Conservation (phyloP, 2,888 invertebrate genomes). For the Elmis aenea region DNA sequence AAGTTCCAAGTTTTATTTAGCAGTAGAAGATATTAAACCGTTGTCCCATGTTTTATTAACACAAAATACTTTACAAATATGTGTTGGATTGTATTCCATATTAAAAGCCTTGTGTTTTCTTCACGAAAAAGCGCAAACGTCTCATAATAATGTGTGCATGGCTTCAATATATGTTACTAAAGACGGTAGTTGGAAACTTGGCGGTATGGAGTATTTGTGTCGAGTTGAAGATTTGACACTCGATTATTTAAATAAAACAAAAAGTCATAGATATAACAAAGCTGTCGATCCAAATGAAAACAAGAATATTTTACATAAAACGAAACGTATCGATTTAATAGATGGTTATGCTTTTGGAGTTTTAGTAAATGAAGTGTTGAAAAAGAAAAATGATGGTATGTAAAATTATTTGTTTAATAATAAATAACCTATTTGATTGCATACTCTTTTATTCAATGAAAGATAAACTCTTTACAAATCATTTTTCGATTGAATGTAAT, state of each 20-base stretch:
- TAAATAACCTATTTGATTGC: no score
- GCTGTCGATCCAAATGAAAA: conserved; percentile 69
- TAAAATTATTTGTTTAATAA: no score
- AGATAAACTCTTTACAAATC: no score
- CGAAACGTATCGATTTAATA: conserved; percentile 52
- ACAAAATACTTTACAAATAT: conserved; percentile 74
- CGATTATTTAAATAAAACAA: conserved; percentile 63
- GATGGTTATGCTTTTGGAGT: conserved; percentile 76
- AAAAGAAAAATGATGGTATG: conserved; percentile 54
- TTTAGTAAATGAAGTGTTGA: conserved; percentile 69
- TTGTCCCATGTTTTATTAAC: conserved; percentile 60
- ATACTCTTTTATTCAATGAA: no score
- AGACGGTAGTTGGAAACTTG: conserved; percentile 84
- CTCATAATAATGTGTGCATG: conserved; percentile 79
- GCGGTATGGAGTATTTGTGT: conserved; percentile 77
- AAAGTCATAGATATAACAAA: conserved; percentile 62
- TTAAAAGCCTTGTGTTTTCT: conserved; percentile 77
- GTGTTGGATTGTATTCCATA: conserved; percentile 77
- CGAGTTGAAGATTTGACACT: conserved; percentile 61
- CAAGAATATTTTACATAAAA: conserved; percentile 45
- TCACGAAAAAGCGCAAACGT: conserved; percentile 72
- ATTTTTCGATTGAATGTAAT: no score
- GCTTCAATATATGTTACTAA: conserved; percentile 76
- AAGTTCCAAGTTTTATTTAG: conserved; percentile 68
- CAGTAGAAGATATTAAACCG: conserved; percentile 78